Conservation (phyloP, 2,797 vertebrate genomes). For the Naso thynnoides region DNA sequence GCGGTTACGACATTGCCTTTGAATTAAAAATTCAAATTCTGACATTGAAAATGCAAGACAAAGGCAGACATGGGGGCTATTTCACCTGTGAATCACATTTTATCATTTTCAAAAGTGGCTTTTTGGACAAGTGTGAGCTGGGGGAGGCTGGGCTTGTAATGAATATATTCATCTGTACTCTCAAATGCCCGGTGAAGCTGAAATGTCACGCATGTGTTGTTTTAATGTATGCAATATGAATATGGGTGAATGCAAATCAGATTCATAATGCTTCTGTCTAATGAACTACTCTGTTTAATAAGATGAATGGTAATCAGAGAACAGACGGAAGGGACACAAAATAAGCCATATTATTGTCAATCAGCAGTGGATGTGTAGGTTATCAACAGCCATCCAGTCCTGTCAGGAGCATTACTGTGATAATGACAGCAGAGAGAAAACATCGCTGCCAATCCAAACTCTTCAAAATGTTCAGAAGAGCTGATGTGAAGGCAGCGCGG, state of each 20-base stretch:
- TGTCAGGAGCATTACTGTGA: conserved; percentile 64
- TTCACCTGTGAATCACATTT: conserved; percentile 69
- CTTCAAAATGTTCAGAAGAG: conserved; percentile 52
- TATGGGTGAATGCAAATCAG: conserved; percentile 80
- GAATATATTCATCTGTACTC: conserved; percentile 74
- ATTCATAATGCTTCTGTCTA: conserved; percentile 73
- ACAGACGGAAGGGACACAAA: conserved; percentile 52
- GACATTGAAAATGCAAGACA: conserved; percentile 64
- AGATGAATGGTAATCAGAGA: conserved; percentile 77
- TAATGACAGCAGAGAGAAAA: conserved; percentile 66
- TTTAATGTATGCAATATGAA: conserved; percentile 81
- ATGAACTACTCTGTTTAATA: conserved; percentile 79
- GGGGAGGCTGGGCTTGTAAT: conserved; percentile 25
- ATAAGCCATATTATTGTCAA: conserved; percentile 58
- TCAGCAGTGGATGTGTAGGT: conserved; percentile 53
- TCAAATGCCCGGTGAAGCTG: conserved; percentile 62
- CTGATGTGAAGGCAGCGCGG: conserved; percentile 41
- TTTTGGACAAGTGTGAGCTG: conserved; percentile 32
- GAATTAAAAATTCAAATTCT: conserved; percentile 55
- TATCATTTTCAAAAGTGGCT: conserved; percentile 55
- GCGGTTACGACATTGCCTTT: conserved; percentile 18
- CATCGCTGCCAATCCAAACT: conserved; percentile 59
- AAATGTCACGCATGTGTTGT: conserved; percentile 77
- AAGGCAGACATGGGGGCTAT: conserved; percentile 46
- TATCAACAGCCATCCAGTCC: conserved; percentile 67